Conservation (phyloP, 2,113 vertebrate species). For the Aldabrachelys gigantea region DNA sequence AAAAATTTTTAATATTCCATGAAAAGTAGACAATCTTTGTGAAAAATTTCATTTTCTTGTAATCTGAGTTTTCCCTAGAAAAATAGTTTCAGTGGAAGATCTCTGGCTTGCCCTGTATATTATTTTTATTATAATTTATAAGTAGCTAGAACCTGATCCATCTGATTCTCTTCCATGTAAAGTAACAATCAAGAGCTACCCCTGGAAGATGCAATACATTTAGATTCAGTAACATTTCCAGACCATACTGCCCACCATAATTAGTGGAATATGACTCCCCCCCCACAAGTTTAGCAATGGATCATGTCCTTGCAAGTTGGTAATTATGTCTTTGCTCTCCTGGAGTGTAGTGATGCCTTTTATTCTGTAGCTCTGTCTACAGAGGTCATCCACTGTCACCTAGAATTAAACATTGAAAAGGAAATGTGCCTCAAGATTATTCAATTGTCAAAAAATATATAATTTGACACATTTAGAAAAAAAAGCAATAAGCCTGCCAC, state of each 20-base stretch:
- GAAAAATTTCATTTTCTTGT: neutral
- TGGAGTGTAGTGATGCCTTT: conserved; percentile 19
- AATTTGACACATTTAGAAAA: conserved; percentile 32
- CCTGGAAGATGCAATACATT: neutral
- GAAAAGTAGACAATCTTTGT: neutral
- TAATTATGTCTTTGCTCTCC: neutral
- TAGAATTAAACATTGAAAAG: conserved; percentile 45
- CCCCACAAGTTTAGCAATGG: neutral
- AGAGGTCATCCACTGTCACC: conserved; percentile 70
- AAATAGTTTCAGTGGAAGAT: neutral
- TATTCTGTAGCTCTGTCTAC: conserved; percentile 2
- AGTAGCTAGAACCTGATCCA: neutral
- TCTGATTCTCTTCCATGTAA: neutral
- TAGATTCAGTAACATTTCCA: neutral
- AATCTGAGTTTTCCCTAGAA: neutral
- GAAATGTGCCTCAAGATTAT: conserved; percentile 60
- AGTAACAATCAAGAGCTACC: neutral
- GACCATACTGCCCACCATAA: neutral
- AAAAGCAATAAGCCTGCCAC: conserved; percentile 18
- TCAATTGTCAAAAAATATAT: conserved; percentile 55
- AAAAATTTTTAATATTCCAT: too few relatives aligned
- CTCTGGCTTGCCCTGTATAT: neutral
- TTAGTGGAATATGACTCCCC: neutral
- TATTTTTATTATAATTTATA: neutral
- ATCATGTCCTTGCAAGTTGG: neutral